These are phyloP conservation scores for Oligia strigilis DNA, from an alignment of 2,888 invertebrate species.

Conservation along the genomic window DNA sequence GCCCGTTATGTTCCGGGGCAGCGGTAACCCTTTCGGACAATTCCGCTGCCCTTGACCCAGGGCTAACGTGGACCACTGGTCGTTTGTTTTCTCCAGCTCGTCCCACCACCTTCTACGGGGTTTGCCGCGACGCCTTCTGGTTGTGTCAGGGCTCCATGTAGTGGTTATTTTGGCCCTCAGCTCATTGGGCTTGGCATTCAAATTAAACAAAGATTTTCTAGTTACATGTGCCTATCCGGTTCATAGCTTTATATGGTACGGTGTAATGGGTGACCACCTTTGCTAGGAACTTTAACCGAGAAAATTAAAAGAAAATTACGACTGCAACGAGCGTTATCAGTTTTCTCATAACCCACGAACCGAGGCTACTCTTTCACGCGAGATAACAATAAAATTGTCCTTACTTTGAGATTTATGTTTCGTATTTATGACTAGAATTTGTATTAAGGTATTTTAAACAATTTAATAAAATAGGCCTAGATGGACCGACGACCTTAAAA, in stretches of 20 bases:
- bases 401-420: conserved; percentile 29
- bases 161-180: no score
- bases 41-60: no score
- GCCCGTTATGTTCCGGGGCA: no score
- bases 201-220: no score
- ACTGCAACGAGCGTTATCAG: conserved; percentile 52
- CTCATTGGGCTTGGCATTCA: no score
- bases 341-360: conserved; percentile 54
- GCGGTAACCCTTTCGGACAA: no score
- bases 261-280: conserved; percentile 14
- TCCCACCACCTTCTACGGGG: no score
- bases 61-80: no score
- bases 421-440: conserved; percentile 7
- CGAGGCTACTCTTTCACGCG: conserved; percentile 22
- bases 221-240: neutral
- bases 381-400: conserved; percentile 43
- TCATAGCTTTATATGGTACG: neutral
- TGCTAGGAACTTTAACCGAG: conserved; percentile 32
- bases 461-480: neutral
- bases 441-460: neutral
- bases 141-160: no score
- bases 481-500: neutral
- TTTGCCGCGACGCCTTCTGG: no score
- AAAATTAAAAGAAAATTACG: conserved; percentile 59
- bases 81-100: no score